These are phyloP conservation scores for Campoletis sonorensis DNA, from an alignment of 1,140 invertebrate genomes.

Conservation along the genomic window DNA sequence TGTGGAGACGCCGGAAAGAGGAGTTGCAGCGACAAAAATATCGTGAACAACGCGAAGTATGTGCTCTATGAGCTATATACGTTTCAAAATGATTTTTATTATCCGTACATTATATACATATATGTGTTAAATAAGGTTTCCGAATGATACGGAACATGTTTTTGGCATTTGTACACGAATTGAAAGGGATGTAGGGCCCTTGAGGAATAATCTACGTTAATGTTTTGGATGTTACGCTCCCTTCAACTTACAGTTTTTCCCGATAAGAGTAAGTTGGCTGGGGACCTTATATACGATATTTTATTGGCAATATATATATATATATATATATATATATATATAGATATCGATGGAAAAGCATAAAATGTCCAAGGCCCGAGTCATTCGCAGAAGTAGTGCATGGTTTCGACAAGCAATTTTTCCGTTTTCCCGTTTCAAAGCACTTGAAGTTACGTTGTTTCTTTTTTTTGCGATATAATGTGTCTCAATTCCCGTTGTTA, in stretches of 20 bases:
- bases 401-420: no score
- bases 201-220: conserved; percentile 47
- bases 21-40: conserved; percentile 70
- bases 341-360: no score
- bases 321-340: no score
- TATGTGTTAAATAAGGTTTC: no score
- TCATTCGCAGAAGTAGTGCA: no score
- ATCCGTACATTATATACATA: conserved; percentile 18
- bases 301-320: neutral
- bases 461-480: no score
- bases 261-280: neutral
- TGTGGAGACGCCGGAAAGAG: conserved; percentile 70
- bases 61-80: conserved; percentile 50
- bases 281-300: neutral
- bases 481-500: no score
- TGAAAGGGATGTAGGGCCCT: neutral
- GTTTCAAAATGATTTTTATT: neutral
- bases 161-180: neutral
- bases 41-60: conserved; percentile 72
- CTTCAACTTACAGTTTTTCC: neutral
- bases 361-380: no score
- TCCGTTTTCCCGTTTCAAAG: no score
- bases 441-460: no score
- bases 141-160: no score
- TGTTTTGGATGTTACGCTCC: conserved; percentile 25